Evolutionary conservation across 1,140 invertebrate genomes (phyloP), one percentile per base, ranked within the genome.

Genomic region (Trachelipus rathkii): DNA sequence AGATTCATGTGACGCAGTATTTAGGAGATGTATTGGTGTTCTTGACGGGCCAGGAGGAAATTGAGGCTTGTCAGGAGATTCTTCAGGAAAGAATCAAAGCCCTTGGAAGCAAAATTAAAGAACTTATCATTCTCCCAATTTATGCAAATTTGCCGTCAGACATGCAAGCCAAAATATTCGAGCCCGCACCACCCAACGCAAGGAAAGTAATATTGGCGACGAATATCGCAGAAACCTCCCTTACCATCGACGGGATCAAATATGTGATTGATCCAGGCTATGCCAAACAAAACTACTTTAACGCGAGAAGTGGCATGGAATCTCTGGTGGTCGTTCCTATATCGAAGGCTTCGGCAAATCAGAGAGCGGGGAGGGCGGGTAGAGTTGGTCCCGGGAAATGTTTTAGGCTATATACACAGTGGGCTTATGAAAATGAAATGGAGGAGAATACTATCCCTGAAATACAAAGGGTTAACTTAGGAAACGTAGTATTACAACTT

Each of bases 201-300:
- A 88, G 97, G 82, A 99, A 96, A 87, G 93, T 98, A 33, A 91
- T 99, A 19, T 86, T 99, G 23, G 97, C 97, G 0, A 99, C 98
- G 23, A 99, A 99, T 84, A 99, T 99, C 84, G 98, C 98, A 0
- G 97, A 99, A 87, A 99, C 98, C 21, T 99, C 97, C 6, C 86
- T 99, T 10, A 99, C 98, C 0, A 99, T 99, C 81, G 97, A 99
- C 84, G 98, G 98, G 82, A 99, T 99, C 79, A 93, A 95, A 71
- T 99, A 97, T 87, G 98, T 99, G 0, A 98, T 99, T 81, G 98
- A 99, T 89, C 96, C 97, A 19, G 98, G 97, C 1, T 99, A 98
- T 87, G 96, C 95, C 67, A 99, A 99, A 85, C 96, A 99, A 87
- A 99, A 99, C 84, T 97, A 97, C 85, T 99, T 98, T 84, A 99